Evolutionary conservation across 2,113 vertebrate species (phyloP).

Genomic region (Copsychus sechellarum): DNA sequence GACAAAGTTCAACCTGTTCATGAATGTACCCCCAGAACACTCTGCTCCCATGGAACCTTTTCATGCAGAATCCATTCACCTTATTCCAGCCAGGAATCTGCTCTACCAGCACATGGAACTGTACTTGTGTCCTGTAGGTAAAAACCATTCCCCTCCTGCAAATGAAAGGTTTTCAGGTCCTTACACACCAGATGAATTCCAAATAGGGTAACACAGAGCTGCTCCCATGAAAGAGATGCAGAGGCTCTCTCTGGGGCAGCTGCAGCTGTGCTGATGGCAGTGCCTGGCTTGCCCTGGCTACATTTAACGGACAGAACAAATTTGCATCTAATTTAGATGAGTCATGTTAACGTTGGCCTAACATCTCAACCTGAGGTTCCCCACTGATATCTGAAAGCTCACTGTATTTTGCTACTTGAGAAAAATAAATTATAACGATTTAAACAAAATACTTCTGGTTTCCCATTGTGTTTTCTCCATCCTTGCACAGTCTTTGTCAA

Average conservation of each 20-base stretch:
- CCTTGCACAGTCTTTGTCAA: not conserved
- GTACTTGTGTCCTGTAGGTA: not conserved
- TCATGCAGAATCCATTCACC: not conserved
- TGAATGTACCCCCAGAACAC: not conserved
- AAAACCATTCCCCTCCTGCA: not conserved
- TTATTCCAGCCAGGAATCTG: not conserved
- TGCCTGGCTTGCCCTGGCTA: not conserved
- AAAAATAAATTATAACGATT: constrained; percentile 17
- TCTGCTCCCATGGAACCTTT: not conserved
- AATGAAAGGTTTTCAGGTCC: not conserved
- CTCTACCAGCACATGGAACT: not conserved
- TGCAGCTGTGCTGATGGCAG: not conserved
- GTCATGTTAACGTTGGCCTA: not conserved
- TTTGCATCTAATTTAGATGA: not conserved
- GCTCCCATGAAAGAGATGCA: not conserved
- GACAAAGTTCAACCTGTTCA: not conserved
- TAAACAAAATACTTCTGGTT: not conserved
- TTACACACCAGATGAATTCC: not conserved
- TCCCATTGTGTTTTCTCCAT: not conserved
- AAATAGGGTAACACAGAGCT: not conserved
- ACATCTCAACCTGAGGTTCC: not conserved
- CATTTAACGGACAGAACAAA: not conserved
- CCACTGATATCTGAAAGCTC: not conserved
- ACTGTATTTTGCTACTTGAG: not conserved
- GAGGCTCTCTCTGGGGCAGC: not conserved